Base-by-base conservation (phyloP, 2,113 vertebrate species). In the Capricornis sumatraensis region DNA sequence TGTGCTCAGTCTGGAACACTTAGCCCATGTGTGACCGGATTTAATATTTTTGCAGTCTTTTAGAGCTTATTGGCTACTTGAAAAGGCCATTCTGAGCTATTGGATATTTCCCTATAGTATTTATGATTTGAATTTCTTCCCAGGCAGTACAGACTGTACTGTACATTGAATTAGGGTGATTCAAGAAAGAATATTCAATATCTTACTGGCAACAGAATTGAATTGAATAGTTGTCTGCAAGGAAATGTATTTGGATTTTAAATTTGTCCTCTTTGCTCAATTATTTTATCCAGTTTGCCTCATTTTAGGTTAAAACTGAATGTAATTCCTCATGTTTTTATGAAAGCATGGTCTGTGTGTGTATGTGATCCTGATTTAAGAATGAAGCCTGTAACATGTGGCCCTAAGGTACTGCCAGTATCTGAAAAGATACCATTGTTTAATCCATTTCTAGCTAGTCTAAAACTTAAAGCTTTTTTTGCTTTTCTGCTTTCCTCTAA, bases 181-280 rank as follows among this genome's bases (percentile, higher is more conserved):
- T 97, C 92, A 76, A 81, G 86, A 97, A 97, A 96, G 95, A 96
- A 94, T 89, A 92, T 96, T 88, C 91, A 97, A n/a, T 87, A 76
- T 78, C 62, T 89, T 94, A 67, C 79, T 96, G 87, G 95, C 82
- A 95, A 58, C 57, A 19, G 81, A 92, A 64, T 60, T 85, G 83
- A 84, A 76, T 27, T 85, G 79, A 81, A 57, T 45, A 84, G 89
- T 96, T 87, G 84, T 97, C 92, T 87, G 74, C n/a, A 67, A 93
- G 81, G 83, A 96, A 96, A 58, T 40, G 25, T 89, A 47, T 95
- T 96, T 98, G 74, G 84, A 95, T 97, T 97, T 98, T 88, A 88
- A 97, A 96, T 96, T 52, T 78, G 84, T 91, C 64, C 33, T 95
- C 87, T 58, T 90, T 64, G 71, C 64, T 96, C 79, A 89, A n/a